Percentiles rank a stretch among this genome's conserved stretches.
These are phyloP conservation scores for Cardinalis cardinalis DNA, from an alignment of 2,113 vertebrate species.

Conservation along the genomic window DNA sequence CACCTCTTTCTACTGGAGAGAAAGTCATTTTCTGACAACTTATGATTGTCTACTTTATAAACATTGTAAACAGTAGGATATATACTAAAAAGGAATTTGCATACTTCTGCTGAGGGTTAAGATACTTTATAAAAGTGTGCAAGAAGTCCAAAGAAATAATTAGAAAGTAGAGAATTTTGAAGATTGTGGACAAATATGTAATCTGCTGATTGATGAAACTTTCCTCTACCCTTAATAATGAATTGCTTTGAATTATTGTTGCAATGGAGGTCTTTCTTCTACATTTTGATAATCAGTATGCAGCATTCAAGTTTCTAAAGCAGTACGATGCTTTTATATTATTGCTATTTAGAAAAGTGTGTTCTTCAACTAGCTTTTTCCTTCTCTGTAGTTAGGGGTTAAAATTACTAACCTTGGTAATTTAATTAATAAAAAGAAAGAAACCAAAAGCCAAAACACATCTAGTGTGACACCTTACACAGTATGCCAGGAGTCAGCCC, in stretches of 20 bases:
- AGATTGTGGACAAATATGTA: not conserved
- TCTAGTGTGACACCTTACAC: slow-evolving; percentile 23
- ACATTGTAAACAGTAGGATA: not conserved
- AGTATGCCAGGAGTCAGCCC: slow-evolving; percentile 55
- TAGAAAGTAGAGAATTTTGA: not conserved
- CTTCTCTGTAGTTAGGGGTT: not conserved
- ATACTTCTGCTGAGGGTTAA: not conserved
- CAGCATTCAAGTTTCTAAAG: slow-evolving; percentile 13
- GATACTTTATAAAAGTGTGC: not conserved
- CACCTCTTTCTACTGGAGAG: not conserved
- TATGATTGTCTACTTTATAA: not conserved
- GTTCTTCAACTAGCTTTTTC: not conserved
- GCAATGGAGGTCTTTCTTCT: not conserved
- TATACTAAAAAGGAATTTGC: not conserved
- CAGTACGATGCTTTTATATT: slow-evolving; percentile 29
- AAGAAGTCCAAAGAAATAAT: slow-evolving; percentile 15
- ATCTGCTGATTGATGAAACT: not conserved
- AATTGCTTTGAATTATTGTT: slow-evolving; percentile 16
- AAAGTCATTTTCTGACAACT: not conserved
- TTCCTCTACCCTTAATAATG: not conserved
- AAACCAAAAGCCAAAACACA: not conserved
- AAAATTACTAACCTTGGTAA: slow-evolving; percentile 20
- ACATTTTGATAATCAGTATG: not conserved
- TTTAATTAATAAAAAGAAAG: slow-evolving; percentile 21
- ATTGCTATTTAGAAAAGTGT: not conserved